A percentile compares a stretch with the other conserved stretches of the same genome.
phyloP scores from a whole-genome alignment of 2,113 vertebrate species.

The Nycticryphes semicollaris region DNA sequence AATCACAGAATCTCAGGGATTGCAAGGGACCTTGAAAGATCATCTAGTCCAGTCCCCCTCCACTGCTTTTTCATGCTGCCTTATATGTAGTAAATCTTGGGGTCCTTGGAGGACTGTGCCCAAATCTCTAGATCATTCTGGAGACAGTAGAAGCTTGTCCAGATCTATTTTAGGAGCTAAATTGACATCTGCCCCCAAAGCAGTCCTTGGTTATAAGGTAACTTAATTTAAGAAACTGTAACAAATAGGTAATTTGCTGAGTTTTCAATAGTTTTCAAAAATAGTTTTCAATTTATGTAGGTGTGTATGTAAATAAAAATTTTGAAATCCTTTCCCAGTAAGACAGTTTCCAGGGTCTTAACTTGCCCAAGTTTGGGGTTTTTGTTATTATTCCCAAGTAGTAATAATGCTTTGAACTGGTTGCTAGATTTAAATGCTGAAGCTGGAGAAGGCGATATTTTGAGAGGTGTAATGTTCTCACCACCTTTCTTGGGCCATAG shows the following conservation, averaged over 20 bases:
- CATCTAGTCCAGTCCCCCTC: too few species aligned
- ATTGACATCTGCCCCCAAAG: neutral
- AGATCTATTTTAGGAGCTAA: neutral
- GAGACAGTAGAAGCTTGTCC: neutral
- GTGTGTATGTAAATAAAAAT: neutral
- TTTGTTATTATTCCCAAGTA: neutral
- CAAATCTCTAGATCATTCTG: neutral
- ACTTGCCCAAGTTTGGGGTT: neutral
- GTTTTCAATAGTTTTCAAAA: neutral
- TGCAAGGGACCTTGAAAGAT: too few species aligned
- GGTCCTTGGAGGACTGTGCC: neutral
- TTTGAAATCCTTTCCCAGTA: neutral
- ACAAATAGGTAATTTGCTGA: neutral
- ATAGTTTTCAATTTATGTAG: neutral
- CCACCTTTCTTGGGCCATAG: neutral
- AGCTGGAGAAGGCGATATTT: neutral
- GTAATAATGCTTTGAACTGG: neutral
- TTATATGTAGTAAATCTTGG: neutral
- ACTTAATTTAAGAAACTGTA: neutral
- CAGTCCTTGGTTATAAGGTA: neutral
- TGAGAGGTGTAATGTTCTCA: neutral
- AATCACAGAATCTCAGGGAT: too few species aligned
- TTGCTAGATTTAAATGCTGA: neutral
- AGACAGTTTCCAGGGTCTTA: neutral
- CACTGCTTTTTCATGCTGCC: neutral